phyloP scores from a whole-genome alignment of 2,888 invertebrate genomes.

The Caenorhabditis becei region DNA sequence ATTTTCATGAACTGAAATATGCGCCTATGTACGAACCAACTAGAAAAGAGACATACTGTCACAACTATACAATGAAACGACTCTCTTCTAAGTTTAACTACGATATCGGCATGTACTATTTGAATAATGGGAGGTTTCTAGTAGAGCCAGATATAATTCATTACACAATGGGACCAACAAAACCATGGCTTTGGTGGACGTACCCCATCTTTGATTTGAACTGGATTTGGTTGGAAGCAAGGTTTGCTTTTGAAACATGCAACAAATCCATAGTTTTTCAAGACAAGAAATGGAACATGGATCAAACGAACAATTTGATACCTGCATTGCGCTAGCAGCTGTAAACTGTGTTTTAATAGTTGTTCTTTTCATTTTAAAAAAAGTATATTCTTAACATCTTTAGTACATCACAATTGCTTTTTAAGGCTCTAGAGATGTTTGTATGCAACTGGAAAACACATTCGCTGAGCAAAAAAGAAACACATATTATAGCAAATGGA shows the following conservation, averaged over 20 bases:
- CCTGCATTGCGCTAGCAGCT: conserved; percentile 11
- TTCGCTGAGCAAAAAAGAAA: conserved; percentile 32
- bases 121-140: conserved; percentile 69
- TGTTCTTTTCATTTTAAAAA: conserved; percentile 7
- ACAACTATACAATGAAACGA: conserved; percentile 33
- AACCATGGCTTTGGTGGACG: conserved; percentile 79
- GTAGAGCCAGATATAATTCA: conserved; percentile 76
- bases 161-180: conserved; percentile 76
- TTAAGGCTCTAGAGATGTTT: conserved; percentile 23
- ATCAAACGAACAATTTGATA: conserved; percentile 8
- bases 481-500: conserved; percentile 29
- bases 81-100: conserved; percentile 75
- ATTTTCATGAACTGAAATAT: conserved; percentile 72
- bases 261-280: not conserved
- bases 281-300: conserved; percentile 46
- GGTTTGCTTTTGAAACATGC: conserved; percentile 39
- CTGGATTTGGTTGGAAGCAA: conserved; percentile 70
- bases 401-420: conserved; percentile 7
- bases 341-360: conserved; percentile 19
- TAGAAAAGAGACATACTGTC: conserved; percentile 20
- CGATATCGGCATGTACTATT: conserved; percentile 78
- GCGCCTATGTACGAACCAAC: conserved; percentile 72
- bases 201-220: conserved; percentile 77
- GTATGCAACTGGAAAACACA: conserved; percentile 10
- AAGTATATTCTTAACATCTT: conserved; percentile 3